phyloP scores from a whole-genome alignment of 2,888 invertebrate genomes.

The Tolmerus cingulatus region DNA sequence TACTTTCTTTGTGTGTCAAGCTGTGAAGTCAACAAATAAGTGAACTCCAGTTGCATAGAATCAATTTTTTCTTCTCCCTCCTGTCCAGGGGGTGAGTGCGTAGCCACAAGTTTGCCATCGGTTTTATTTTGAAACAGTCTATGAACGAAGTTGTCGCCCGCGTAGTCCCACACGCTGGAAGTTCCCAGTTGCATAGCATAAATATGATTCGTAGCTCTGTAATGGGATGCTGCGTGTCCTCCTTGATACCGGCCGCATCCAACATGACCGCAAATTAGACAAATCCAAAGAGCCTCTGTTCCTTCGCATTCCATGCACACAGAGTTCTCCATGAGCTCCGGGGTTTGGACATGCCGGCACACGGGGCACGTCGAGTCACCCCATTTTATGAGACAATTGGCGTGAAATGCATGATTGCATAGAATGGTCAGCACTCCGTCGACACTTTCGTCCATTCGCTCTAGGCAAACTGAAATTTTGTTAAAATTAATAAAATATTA shows the following conservation, averaged over 20 bases:
- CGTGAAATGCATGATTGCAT: conserved; percentile 98
- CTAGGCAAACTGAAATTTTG: conserved; percentile 64
- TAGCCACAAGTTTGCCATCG: conserved; percentile 93
- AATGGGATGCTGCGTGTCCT: conserved; percentile 97
- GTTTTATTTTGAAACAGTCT: conserved; percentile 94
- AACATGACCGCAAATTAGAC: conserved; percentile 97
- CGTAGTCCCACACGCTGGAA: conserved; percentile 99
- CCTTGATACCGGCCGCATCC: conserved; percentile 92
- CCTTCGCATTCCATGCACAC: conserved; percentile 69
- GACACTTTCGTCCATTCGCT: conserved; percentile 98
- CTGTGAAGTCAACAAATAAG: conserved; percentile 93
- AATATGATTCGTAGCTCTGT: conserved; percentile 93
- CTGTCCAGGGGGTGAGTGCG: conserved; percentile 71
- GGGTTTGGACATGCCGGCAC: conserved; percentile 78
- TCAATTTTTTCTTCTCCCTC: conserved; percentile 84
- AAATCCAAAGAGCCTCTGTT: conserved; percentile 94
- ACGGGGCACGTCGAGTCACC: conserved; percentile 97
- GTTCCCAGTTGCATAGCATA: conserved; percentile 96
- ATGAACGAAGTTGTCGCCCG: conserved; percentile 90
- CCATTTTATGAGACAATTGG: conserved; percentile 95
- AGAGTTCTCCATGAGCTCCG: conserved; percentile 67
- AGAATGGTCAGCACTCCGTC: conserved; percentile 96
- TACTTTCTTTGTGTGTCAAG: conserved; percentile 91
- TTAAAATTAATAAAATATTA: neutral
- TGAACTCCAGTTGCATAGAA: conserved; percentile 94